A percentile compares a stretch with the other conserved stretches of the same genome.
phyloP scores from a whole-genome alignment of 1,140 invertebrate genomes.

The Lordiphosa stackelbergi region DNA sequence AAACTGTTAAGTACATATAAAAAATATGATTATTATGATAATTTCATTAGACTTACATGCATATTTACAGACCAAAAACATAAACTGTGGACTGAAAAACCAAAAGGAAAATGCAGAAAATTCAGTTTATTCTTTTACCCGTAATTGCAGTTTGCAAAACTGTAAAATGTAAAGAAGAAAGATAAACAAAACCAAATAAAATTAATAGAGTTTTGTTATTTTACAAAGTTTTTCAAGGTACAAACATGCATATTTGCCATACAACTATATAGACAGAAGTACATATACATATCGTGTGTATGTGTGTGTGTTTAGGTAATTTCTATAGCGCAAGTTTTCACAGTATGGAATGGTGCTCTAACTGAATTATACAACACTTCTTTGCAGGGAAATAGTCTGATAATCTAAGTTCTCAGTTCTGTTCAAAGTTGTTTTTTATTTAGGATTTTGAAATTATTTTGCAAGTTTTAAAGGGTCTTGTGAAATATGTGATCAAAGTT shows the following conservation, averaged over 20 bases:
- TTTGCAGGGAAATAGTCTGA: no score
- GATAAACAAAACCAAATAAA: conserved; percentile 14
- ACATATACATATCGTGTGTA: conserved; percentile 3
- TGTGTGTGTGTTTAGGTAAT: neutral
- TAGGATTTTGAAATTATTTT: no score
- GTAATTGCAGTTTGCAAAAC: conserved; percentile 64
- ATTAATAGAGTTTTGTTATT: conserved; percentile 13
- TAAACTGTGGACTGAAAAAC: neutral
- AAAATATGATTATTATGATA: conserved; percentile 50
- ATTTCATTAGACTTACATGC: conserved; percentile 10
- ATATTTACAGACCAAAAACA: conserved; percentile 5
- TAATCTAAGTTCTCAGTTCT: no score
- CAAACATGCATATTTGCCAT: conserved; percentile 33
- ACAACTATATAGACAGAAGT: conserved; percentile 24
- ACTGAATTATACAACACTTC: no score
- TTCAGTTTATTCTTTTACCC: conserved; percentile 45
- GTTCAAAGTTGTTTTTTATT: no score
- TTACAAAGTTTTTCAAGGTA: conserved; percentile 21
- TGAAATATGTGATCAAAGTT: no score
- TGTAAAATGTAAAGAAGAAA: conserved; percentile 22
- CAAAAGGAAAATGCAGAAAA: neutral
- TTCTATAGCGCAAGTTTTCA: neutral
- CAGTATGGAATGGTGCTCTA: no score
- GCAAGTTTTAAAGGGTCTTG: no score
- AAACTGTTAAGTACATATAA: conserved; percentile 68